Percentiles rank a stretch among this genome's conserved stretches.
phyloP scores from a whole-genome alignment of 2,888 invertebrate genomes.

The Thalpophila matura region DNA sequence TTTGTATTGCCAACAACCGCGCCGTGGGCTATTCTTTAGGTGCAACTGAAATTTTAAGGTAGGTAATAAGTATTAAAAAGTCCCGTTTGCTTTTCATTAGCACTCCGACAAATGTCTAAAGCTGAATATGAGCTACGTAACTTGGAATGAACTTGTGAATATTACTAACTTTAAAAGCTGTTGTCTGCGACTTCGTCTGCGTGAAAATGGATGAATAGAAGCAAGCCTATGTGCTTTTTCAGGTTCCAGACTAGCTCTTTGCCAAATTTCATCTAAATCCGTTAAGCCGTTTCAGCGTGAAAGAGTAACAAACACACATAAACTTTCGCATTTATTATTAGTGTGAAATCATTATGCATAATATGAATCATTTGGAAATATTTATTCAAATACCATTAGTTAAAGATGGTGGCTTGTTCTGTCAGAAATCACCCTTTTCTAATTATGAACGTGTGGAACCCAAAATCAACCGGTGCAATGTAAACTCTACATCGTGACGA shows the following conservation, averaged over 20 bases:
- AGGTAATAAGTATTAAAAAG: constrained; percentile 23
- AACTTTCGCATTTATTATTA: too few species aligned
- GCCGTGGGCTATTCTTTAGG: constrained; percentile 21
- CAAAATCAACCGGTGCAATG: constrained; percentile 53
- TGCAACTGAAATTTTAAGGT: constrained; percentile 20
- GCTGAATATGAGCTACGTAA: neutral
- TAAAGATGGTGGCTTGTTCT: too few species aligned
- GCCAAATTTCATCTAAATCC: too few species aligned
- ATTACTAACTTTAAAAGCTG: neutral
- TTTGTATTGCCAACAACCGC: constrained; percentile 39
- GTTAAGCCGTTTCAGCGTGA: too few species aligned
- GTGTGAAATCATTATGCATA: too few species aligned
- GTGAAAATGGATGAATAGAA: neutral
- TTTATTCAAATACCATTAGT: too few species aligned
- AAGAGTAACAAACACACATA: too few species aligned
- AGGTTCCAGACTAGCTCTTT: too few species aligned
- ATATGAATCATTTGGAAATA: too few species aligned
- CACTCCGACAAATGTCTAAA: neutral
- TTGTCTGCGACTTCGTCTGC: too few species aligned
- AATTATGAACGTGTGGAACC: constrained; percentile 37
- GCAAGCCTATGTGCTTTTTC: too few species aligned
- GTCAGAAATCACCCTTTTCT: neutral
- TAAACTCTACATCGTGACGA: constrained; percentile 64
- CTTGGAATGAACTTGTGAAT: neutral
- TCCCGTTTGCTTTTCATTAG: constrained; percentile 38